These are phyloP conservation scores for Lates japonicus DNA, from an alignment of 2,797 vertebrate species.

Conservation along the genomic window DNA sequence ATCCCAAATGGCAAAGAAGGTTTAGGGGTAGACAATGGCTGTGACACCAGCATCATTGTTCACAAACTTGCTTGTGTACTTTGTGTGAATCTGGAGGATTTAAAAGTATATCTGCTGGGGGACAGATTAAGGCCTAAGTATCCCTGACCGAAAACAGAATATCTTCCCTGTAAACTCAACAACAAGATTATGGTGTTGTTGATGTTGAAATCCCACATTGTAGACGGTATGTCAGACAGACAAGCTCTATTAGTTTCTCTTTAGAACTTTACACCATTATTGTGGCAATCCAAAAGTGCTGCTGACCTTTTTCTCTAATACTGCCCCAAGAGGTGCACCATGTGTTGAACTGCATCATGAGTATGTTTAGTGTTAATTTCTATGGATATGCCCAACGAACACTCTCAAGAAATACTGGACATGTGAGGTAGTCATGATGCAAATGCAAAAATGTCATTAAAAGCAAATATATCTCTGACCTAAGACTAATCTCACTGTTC, in stretches of 20 bases:
- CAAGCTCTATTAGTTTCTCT: too few species aligned
- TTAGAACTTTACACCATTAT: too few species aligned
- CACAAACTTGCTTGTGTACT: not conserved
- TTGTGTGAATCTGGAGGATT: not conserved
- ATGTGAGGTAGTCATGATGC: not conserved
- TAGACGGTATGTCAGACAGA: too few species aligned
- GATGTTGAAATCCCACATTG: not conserved
- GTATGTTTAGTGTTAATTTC: not conserved
- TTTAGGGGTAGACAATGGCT: not conserved
- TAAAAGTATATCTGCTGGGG: not conserved
- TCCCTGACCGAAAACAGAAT: not conserved
- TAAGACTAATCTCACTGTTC: not conserved
- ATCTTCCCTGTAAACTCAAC: not conserved
- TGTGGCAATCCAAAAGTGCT: not conserved
- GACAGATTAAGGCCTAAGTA: not conserved
- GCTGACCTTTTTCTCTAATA: not conserved
- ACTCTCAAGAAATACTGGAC: not conserved
- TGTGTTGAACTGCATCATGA: not conserved
- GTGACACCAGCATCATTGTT: not conserved
- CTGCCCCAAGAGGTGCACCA: not conserved
- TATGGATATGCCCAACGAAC: not conserved
- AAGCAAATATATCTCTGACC: slow-evolving; percentile 1
- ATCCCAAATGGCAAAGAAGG: not conserved
- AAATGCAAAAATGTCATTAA: not conserved
- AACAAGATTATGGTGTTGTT: too few species aligned